A percentile compares a stretch with the other conserved stretches of the same genome.
These are phyloP conservation scores for Mythimna vitellina DNA, from an alignment of 2,888 invertebrate species.

Conservation along the genomic window DNA sequence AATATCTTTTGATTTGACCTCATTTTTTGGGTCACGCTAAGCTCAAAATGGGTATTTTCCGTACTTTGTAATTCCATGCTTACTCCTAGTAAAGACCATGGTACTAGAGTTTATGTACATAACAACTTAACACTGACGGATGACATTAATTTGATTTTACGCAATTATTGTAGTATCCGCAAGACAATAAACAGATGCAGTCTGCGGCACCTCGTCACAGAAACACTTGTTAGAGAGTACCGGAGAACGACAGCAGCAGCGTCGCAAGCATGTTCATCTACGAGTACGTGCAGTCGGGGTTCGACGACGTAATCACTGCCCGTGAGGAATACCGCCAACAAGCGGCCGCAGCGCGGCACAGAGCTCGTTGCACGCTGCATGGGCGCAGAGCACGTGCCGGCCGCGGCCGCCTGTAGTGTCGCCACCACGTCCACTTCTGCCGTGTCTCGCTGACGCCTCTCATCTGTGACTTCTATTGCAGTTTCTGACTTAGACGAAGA, in stretches of 20 bases:
- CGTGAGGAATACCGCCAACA: constrained; percentile 3
- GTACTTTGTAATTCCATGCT: no score
- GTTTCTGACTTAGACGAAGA: constrained; percentile 14
- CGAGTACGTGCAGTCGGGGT: not conserved
- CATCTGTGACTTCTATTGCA: constrained; percentile 24
- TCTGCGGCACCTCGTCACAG: not conserved
- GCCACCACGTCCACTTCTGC: not conserved
- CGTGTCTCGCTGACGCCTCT: not conserved
- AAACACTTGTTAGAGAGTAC: not conserved
- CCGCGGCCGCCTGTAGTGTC: not conserved
- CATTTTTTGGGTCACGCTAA: no score
- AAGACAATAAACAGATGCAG: not conserved
- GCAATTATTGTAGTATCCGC: not conserved
- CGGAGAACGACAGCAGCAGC: not conserved
- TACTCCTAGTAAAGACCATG: no score
- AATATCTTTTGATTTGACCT: no score
- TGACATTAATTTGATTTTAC: not conserved
- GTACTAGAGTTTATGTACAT: no score
- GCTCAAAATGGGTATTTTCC: no score
- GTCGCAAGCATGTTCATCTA: constrained; percentile 2
- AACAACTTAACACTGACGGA: constrained; percentile 3
- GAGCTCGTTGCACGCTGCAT: no score
- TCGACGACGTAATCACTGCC: constrained; percentile 7
- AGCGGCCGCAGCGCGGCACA: not conserved
- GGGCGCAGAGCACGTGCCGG: not conserved